Conservation (phyloP, 2,113 vertebrate genomes). For the Zosterops hypoxanthus region DNA sequence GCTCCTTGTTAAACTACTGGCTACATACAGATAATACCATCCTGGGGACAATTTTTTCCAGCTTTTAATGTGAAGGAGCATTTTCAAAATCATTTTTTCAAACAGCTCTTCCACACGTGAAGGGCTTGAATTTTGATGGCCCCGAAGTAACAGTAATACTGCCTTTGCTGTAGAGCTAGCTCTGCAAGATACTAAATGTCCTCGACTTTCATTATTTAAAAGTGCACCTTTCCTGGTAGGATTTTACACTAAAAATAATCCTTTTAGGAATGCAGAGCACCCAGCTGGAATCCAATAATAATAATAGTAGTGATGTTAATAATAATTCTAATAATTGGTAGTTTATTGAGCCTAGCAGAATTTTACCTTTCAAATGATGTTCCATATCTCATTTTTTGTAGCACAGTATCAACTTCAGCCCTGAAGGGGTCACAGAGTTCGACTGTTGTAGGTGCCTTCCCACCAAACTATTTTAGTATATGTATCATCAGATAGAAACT, state of each 20-base stretch:
- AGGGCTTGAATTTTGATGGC: constrained; percentile 20
- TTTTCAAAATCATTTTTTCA: constrained; percentile 38
- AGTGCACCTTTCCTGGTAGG: neutral
- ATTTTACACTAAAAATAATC: neutral
- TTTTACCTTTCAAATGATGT: neutral
- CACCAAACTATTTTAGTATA: neutral
- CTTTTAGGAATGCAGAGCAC: neutral
- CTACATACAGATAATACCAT: constrained; percentile 23
- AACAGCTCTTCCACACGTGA: neutral
- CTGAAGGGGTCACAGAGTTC: neutral
- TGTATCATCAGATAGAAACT: neutral
- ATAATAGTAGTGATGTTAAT: neutral
- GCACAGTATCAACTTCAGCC: neutral
- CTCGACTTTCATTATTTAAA: constrained; percentile 1
- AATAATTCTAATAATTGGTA: neutral
- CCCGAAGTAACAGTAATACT: neutral
- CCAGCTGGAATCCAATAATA: neutral
- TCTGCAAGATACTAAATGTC: neutral
- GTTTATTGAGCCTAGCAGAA: neutral
- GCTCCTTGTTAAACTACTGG: constrained; percentile 3
- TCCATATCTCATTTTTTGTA: neutral
- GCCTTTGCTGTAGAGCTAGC: neutral
- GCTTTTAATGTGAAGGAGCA: constrained; percentile 26
- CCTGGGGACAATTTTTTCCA: constrained; percentile 25
- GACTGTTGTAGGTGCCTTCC: neutral